Evolutionary conservation across 2,797 vertebrate species (phyloP).

Genomic region (Fringilla coelebs): DNA sequence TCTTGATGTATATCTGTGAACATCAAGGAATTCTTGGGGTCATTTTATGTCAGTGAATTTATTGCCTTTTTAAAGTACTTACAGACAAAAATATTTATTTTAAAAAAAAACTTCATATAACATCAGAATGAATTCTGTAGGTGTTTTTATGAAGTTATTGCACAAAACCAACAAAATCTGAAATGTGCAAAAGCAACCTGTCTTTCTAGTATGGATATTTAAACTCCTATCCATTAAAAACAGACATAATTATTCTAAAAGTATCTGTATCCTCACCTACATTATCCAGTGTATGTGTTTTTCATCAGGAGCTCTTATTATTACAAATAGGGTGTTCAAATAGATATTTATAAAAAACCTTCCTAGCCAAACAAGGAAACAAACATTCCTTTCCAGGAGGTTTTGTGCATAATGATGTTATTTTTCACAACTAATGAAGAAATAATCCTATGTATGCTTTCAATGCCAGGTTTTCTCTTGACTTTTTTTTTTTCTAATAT

Average conservation of each 20-base stretch:
- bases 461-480: background rate
- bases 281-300: background rate
- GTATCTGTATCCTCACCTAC: background rate
- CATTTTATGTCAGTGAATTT: background rate
- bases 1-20: background rate
- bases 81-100: background rate
- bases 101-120: fast-evolving
- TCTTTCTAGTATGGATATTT: background rate
- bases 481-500: background rate
- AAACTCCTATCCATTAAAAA: background rate
- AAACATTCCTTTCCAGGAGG: background rate
- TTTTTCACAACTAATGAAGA: background rate
- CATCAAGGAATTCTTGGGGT: background rate
- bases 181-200: background rate
- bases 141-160: background rate
- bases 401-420: background rate
- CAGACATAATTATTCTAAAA: background rate
- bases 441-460: background rate
- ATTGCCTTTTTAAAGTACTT: background rate
- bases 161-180: background rate
- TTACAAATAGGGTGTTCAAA: background rate
- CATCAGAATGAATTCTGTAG: background rate
- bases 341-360: background rate
- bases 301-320: background rate
- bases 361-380: background rate